These are phyloP conservation scores for Perca fluviatilis DNA, from an alignment of 2,113 vertebrate species.

Conservation along the genomic window DNA sequence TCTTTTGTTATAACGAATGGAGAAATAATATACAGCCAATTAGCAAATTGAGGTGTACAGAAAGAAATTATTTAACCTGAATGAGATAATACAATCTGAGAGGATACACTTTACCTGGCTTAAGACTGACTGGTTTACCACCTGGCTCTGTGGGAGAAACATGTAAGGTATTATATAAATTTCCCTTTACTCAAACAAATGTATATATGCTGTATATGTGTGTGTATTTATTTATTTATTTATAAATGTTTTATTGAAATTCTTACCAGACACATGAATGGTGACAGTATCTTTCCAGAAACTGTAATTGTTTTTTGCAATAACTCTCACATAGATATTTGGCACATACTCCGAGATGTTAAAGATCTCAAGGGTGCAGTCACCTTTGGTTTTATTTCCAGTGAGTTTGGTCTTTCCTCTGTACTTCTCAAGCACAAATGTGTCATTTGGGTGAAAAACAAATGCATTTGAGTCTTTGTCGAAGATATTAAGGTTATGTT, in stretches of 20 bases:
- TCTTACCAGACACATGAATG: conserved; percentile 42
- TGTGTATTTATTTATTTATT: neutral
- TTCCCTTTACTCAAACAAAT: neutral
- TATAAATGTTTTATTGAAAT: neutral
- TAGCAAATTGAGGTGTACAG: neutral
- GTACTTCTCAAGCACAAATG: conserved; percentile 46
- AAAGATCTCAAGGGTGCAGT: conserved; percentile 73
- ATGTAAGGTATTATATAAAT: neutral
- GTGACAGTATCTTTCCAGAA: fast-evolving
- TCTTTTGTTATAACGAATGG: neutral
- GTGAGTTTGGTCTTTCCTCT: conserved; percentile 51
- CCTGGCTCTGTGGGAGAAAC: neutral
- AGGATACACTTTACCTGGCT: conserved; percentile 24
- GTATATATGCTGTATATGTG: neutral
- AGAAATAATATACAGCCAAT: neutral
- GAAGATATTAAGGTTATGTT: fast-evolving
- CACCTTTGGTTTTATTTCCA: neutral
- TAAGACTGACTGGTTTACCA: fast-evolving
- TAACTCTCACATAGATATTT: conserved; percentile 48
- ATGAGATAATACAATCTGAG: neutral
- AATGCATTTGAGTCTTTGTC: neutral
- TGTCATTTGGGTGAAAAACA: conserved; percentile 43
- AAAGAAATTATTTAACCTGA: neutral
- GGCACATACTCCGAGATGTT: fast-evolving
- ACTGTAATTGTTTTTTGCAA: conserved; percentile 21